Base-by-base conservation (phyloP, 1,140 invertebrate genomes). In the Sesamia nonagrioides region DNA sequence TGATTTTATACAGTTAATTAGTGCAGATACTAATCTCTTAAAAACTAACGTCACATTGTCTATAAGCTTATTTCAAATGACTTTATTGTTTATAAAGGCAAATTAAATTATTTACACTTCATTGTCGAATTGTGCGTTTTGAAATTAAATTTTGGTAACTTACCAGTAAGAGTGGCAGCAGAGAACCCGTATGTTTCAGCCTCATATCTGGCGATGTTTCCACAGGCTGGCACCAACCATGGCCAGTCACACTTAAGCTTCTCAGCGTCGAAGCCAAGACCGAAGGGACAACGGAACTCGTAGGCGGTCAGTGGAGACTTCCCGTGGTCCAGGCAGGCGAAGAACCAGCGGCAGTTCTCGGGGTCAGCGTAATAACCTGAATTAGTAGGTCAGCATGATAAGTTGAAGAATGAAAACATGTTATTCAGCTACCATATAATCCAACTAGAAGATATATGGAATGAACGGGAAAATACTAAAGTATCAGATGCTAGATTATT, bases 281-380 rank as follows among this genome's bases (percentile, higher is more conserved):
- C 97, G 84, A 97, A 98, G 0, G 98, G 98, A 93, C 98, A 98
- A 69, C 97, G 96, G 92, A 98, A 98, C 92, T 98, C 97, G 87
- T 97, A 98, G 0, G 97, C 97, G 8, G 96, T 96, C 74, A 97
- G 90, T 6, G 95, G 93, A n/a, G 96, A 95, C 78, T 96, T 96
- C 83, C 96, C 96, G 84, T 98, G 96, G 90, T 98, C 97, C 69
- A 97, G 92, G 91, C 98, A 98, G 18, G 97, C 97, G 88, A 97
- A 98, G 96, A 98, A 98, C 97, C 97, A 98, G 72, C 97, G 96
- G 82, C 97, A 98, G 91, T 98, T 98, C 89, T 97, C 96, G 0
- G 97, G 97, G 94, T 98, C 97, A 0, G 97, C 97, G 88, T 97
- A 98, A 85, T 97, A 96, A 72, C 97, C 97, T 95, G 94, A 83